Conservation (phyloP, 2,113 vertebrate genomes). For the Crotalus helleri region DNA sequence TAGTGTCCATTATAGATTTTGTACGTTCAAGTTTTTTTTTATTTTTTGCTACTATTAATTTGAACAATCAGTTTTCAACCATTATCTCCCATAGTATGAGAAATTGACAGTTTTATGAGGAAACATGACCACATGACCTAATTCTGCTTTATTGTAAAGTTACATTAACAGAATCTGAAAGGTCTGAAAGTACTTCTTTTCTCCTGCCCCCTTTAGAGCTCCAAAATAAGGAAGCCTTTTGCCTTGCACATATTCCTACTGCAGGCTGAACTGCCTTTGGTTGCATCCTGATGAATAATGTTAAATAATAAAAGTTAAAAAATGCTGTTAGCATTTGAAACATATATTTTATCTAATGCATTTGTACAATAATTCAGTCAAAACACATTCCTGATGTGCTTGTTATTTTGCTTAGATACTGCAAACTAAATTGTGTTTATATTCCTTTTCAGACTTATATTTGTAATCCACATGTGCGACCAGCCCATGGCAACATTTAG, state of each 20-base stretch:
- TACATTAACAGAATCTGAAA: no score
- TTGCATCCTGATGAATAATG: not conserved
- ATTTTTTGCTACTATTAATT: constrained; percentile 31
- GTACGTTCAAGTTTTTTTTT: not conserved
- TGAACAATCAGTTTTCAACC: constrained; percentile 5
- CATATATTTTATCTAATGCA: constrained; percentile 22
- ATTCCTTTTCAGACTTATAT: not conserved
- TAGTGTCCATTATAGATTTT: not conserved
- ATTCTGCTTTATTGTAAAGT: no score
- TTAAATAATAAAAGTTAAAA: constrained; percentile 13
- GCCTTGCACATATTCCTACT: no score
- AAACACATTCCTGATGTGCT: constrained; percentile 4
- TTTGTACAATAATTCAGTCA: constrained; percentile 35
- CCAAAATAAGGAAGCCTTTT: no score
- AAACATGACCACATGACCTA: no score
- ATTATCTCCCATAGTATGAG: constrained; percentile 15
- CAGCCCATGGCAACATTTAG: no score
- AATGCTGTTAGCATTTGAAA: constrained; percentile 26
- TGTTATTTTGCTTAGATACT: constrained; percentile 8
- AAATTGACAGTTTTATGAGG: no score
- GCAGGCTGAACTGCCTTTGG: no score
- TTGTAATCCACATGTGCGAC: no score
- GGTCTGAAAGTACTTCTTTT: no score
- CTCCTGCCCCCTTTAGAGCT: no score
- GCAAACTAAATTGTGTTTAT: not conserved